Conservation (phyloP, 2,888 invertebrate species). For the Sarcophaga caerulescens region DNA sequence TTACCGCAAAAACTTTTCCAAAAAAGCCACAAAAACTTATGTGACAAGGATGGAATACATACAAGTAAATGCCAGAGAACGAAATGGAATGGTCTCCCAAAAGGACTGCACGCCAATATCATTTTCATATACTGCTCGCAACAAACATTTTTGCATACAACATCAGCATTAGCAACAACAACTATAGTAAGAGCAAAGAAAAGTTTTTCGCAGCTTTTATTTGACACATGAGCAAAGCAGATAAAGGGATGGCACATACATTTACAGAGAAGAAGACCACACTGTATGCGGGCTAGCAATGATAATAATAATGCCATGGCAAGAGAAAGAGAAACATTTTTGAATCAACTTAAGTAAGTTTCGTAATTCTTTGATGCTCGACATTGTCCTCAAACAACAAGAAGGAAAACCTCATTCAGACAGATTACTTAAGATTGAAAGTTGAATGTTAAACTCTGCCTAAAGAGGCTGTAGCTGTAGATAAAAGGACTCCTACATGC, state of each 20-base stretch:
- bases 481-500: background rate
- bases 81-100: conserved; percentile 55
- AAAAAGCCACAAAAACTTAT: conserved; percentile 60
- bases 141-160: conserved; percentile 55
- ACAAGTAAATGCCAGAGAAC: conserved; percentile 20
- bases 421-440: conserved; percentile 65
- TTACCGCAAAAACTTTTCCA: conserved; percentile 54
- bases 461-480: conserved; percentile 10
- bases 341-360: conserved; percentile 56
- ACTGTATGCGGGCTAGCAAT: background rate
- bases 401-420: conserved; percentile 58
- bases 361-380: conserved; percentile 54
- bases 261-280: background rate
- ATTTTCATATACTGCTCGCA: conserved; percentile 53
- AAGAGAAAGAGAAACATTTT: conserved; percentile 33
- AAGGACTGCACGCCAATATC: conserved; percentile 57
- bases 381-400: conserved; percentile 53
- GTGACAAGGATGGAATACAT: conserved; percentile 50
- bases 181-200: background rate
- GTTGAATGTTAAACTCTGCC: conserved; percentile 49
- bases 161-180: conserved; percentile 15
- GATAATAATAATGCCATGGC: conserved; percentile 47
- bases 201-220: conserved; percentile 61
- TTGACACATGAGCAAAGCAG: conserved; percentile 54
- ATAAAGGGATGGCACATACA: background rate